Evolutionary conservation across 2,113 vertebrate genomes (phyloP).

Genomic region (Fregata magnificens): DNA sequence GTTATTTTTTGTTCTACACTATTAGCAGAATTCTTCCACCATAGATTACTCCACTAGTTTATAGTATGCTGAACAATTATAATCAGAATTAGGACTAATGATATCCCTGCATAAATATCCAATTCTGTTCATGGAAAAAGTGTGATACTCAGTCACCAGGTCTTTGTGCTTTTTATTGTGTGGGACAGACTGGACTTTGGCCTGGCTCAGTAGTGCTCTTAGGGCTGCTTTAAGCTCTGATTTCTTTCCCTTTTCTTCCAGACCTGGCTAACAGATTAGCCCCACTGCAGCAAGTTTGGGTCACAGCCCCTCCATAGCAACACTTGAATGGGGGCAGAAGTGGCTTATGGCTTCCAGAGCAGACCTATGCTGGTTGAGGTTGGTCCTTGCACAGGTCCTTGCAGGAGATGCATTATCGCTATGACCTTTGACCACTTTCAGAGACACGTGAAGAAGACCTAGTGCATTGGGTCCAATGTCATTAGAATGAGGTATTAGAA

Average conservation of each 20-base stretch:
- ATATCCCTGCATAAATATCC: not conserved
- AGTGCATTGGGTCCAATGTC: not conserved
- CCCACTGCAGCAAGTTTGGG: not conserved
- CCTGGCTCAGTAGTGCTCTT: not conserved
- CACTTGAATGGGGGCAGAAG: not conserved
- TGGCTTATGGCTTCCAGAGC: not conserved
- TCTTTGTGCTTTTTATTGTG: not conserved
- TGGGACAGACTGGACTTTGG: not conserved
- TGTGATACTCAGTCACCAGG: not conserved
- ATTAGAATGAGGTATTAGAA: not conserved
- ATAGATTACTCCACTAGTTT: not conserved
- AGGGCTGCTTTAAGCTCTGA: not conserved
- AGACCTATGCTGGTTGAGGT: not conserved
- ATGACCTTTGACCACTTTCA: not conserved
- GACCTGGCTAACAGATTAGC: not conserved
- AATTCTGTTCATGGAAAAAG: not conserved
- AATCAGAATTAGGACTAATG: not conserved
- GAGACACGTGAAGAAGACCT: not conserved
- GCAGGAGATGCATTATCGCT: not conserved
- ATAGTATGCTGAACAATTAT: not conserved
- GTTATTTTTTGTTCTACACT: not conserved
- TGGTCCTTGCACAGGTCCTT: not conserved
- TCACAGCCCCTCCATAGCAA: not conserved
- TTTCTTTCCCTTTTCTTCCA: not conserved
- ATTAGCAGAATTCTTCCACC: not conserved